Evolutionary conservation across 2,888 invertebrate genomes (phyloP).

Genomic region (Agrotis ipsilon): DNA sequence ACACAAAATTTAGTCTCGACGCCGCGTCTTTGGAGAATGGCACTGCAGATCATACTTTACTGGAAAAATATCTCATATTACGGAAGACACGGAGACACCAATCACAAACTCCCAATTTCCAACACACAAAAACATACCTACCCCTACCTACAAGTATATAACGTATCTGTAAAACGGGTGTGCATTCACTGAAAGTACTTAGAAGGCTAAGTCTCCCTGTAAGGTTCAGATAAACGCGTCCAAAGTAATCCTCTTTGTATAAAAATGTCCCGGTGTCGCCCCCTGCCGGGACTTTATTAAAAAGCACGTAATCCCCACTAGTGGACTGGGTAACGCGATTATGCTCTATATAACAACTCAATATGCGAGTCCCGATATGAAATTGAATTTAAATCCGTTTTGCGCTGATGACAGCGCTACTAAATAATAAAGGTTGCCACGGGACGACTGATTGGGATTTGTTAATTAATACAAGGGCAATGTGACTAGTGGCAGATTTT

Average conservation of each 20-base stretch:
- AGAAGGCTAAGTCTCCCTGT: constrained; percentile 88
- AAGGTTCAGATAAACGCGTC: constrained; percentile 90
- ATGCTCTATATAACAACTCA: constrained; percentile 88
- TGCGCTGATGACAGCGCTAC: constrained; percentile 76
- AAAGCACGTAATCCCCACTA: constrained; percentile 90
- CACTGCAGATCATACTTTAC: not conserved
- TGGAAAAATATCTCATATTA: not conserved
- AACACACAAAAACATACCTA: constrained; percentile 22
- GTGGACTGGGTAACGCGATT: constrained; percentile 90
- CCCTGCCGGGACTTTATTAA: constrained; percentile 89
- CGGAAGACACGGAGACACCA: not conserved
- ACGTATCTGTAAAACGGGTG: constrained; percentile 77
- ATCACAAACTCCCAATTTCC: not conserved
- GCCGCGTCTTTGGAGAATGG: too few species aligned
- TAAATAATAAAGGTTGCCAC: constrained; percentile 65
- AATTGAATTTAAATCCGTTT: constrained; percentile 88
- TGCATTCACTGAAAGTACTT: constrained; percentile 86
- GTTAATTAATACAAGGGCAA: constrained; percentile 56
- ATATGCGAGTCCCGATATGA: constrained; percentile 85
- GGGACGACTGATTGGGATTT: constrained; percentile 55
- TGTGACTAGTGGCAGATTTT: constrained; percentile 52
- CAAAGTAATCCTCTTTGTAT: constrained; percentile 90
- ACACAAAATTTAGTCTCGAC: too few species aligned
- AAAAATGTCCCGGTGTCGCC: constrained; percentile 89
- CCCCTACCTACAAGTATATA: constrained; percentile 5